A percentile compares a stretch with the other conserved stretches of the same genome.
These are phyloP conservation scores for Neosalanx taihuensis DNA, from an alignment of 2,797 vertebrate genomes.

Conservation along the genomic window DNA sequence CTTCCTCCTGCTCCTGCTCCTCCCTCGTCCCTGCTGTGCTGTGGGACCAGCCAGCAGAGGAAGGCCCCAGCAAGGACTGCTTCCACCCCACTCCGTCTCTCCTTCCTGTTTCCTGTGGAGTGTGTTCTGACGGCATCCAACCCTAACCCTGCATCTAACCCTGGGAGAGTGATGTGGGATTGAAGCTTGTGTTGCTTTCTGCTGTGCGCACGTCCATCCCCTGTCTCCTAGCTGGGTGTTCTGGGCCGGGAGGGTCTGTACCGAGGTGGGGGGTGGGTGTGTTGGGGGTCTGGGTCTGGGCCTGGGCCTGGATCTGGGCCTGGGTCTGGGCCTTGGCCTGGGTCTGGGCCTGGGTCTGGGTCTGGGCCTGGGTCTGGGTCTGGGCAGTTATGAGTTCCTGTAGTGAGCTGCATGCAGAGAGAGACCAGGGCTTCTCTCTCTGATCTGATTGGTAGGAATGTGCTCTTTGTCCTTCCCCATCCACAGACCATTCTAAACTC, in stretches of 20 bases:
- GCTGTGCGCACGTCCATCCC: conserved; percentile 53
- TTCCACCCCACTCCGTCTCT: conserved; percentile 69
- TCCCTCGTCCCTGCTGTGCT: conserved; percentile 67
- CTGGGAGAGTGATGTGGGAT: conserved; percentile 55
- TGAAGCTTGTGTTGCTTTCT: conserved; percentile 64
- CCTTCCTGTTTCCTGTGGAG: conserved; percentile 55
- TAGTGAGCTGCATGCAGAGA: too few species aligned
- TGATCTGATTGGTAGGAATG: background rate
- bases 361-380: too few species aligned
- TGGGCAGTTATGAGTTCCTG: too few species aligned
- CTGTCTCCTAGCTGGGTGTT: conserved; percentile 50
- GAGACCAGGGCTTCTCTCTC: background rate
- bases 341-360: too few species aligned
- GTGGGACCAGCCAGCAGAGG: conserved; percentile 73
- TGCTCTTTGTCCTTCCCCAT: too few species aligned
- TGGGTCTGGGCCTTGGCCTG: conserved; percentile 34
- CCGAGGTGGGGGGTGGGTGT: conserved; percentile 40
- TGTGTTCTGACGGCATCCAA: conserved; percentile 77
- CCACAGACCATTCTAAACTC: too few species aligned
- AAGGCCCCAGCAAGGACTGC: conserved; percentile 74
- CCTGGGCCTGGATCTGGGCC: conserved; percentile 52
- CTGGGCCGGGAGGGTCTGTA: conserved; percentile 38
- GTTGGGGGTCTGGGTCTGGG: conserved; percentile 28
- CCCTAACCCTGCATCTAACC: conserved; percentile 80
- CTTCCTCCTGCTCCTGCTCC: conserved; percentile 59